Evolutionary conservation across 64 coral and sea anemone genomes (phyloP), one percentile per base, ranked within the genome.

Genomic region (Orbicella faveolata): DNA sequence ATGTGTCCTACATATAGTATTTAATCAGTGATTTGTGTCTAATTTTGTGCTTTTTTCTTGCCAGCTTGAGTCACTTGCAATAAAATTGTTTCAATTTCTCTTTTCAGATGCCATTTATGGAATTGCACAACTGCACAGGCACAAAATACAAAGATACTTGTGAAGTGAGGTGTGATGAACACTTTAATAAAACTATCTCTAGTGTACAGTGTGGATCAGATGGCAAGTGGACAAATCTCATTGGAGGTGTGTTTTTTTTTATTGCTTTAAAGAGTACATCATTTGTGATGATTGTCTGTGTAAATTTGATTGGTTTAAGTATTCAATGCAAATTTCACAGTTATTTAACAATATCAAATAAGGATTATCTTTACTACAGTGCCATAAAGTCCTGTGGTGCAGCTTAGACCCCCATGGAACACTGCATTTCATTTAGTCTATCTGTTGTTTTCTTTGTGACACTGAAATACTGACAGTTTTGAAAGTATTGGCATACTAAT

Each of bases 71-170:
- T 48, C 44, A 0, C 44, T 5, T 48, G 44, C 44, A 48, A 48
- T 48, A 48, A 48, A 6, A 48, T 48, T 48, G 44, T 48, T 48
- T 48, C 44, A 48, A 48, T 48, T 48, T 53, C 7, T 41, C 21
- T 1, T 52, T 9, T 2, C 9, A 85, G 82, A 65, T 33, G 14
- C 65, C 41, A 33, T 72, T 73, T 73, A 65, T 70, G 18, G 87
- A 77, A 25, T 36, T 78, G 34, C 20, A 62, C 25, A 88, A 73
- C 52, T 88, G 87, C 61, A 88, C 52, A 37, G 87, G 87, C 2
- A 76, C 87, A 35, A 88, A 65, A 77, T 78, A 57, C 73, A 34
- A 33, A 20, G 87, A 88, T 10, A 77, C 61, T 37, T 88, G 87
- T 78, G 87, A 76, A 34, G 61, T 88, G 75, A 77, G 30, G 21